Conservation (phyloP, 2,888 invertebrate genomes). For the Ectemnius cavifrons region DNA sequence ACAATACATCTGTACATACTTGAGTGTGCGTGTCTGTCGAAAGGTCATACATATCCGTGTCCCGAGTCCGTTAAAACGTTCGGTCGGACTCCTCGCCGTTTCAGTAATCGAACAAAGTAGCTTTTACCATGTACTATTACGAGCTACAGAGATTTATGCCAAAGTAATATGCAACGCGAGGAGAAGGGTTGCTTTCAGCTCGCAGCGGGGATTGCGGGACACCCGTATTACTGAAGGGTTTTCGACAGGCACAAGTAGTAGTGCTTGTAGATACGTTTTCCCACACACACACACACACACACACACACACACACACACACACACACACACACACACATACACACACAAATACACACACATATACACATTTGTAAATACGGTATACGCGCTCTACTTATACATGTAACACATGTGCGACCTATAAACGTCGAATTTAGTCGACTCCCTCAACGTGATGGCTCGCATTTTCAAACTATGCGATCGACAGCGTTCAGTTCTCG, state of each 20-base stretch:
- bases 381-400: conserved; percentile 21
- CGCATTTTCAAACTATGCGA: no score
- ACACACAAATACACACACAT: conserved; percentile 44
- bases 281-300: conserved; percentile 40
- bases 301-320: conserved; percentile 43
- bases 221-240: conserved; percentile 40
- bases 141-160: conserved; percentile 3
- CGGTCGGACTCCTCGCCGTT: not conserved
- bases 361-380: conserved; percentile 30
- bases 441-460: no score
- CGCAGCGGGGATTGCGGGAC: not conserved
- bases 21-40: conserved; percentile 54
- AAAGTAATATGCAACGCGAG: not conserved
- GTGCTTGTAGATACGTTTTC: conserved; percentile 49
- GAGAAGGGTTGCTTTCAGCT: not conserved
- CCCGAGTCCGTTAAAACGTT: conserved; percentile 41
- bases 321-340: conserved; percentile 41
- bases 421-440: no score
- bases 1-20: conserved; percentile 57
- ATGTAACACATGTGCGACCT: conserved; percentile 28
- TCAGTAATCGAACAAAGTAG: no score
- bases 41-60: conserved; percentile 67
- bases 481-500: not conserved
- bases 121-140: no score
- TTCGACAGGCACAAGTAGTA: conserved; percentile 37